phyloP scores from a whole-genome alignment of 2,113 vertebrate species.

The Zosterops borbonicus region DNA sequence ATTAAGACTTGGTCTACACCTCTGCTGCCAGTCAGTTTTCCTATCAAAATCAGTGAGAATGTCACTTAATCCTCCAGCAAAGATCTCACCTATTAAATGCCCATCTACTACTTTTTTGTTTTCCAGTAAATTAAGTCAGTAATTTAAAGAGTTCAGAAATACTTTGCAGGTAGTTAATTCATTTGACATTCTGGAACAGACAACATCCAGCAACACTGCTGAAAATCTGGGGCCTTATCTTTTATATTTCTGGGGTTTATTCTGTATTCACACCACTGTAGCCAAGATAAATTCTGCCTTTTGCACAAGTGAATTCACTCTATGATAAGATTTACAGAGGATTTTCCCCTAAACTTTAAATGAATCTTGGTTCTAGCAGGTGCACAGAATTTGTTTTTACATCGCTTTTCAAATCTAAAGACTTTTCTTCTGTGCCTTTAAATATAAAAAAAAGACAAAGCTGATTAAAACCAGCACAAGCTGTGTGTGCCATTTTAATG shows the following conservation, averaged over 20 bases:
- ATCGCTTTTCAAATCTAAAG: neutral
- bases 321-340: neutral
- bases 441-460: constrained; percentile 20
- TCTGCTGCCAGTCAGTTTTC: neutral
- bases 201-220: neutral
- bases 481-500: neutral
- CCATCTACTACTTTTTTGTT: neutral
- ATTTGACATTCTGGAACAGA: neutral
- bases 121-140: neutral
- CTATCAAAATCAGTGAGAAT: neutral
- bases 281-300: neutral
- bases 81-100: neutral
- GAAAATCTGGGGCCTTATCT: neutral
- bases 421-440: neutral
- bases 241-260: neutral
- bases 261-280: neutral
- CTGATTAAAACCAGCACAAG: constrained; percentile 38
- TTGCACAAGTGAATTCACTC: neutral
- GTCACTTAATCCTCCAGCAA: neutral
- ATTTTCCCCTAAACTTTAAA: neutral
- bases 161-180: neutral
- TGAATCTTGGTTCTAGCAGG: neutral
- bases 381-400: neutral
- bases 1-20: neutral
- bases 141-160: neutral